Conservation (phyloP, 2,888 invertebrate genomes). For the Furcula furcula region DNA sequence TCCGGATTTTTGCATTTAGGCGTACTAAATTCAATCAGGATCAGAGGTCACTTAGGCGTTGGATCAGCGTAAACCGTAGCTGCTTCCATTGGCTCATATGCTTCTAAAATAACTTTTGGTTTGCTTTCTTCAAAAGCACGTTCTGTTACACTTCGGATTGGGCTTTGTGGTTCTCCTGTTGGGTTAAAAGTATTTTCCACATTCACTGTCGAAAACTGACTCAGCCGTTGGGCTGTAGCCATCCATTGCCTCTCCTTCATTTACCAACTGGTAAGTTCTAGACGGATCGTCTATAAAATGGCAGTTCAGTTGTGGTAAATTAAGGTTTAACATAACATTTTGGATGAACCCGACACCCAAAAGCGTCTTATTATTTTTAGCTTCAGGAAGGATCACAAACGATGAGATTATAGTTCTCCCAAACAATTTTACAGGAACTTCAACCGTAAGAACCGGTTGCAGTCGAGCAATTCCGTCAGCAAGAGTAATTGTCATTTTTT, state of each 20-base stretch:
- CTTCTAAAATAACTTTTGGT: no score
- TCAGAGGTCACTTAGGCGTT: no score
- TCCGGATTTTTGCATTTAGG: no score
- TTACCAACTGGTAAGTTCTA: background rate
- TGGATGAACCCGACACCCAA: conserved; percentile 20
- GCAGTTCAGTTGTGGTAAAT: conserved; percentile 15
- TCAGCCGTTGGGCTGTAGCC: no score
- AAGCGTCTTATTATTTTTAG: conserved; percentile 3
- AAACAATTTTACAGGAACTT: background rate
- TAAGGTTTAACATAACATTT: conserved; percentile 8
- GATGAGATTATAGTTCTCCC: background rate
- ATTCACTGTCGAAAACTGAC: no score
- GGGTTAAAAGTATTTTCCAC: no score
- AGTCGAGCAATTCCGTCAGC: conserved; percentile 9
- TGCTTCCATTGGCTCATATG: no score
- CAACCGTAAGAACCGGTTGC: background rate
- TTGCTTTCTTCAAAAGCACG: no score
- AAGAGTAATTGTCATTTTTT: conserved; percentile 3
- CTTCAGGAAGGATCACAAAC: conserved; percentile 1
- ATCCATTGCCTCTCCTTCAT: background rate
- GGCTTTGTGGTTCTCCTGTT: no score
- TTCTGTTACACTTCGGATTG: no score
- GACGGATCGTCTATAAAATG: conserved; percentile 11
- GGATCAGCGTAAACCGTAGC: no score
- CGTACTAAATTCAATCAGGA: no score